Evolutionary conservation across 2,888 invertebrate genomes (phyloP).

Genomic region (Pandemis corylana): DNA sequence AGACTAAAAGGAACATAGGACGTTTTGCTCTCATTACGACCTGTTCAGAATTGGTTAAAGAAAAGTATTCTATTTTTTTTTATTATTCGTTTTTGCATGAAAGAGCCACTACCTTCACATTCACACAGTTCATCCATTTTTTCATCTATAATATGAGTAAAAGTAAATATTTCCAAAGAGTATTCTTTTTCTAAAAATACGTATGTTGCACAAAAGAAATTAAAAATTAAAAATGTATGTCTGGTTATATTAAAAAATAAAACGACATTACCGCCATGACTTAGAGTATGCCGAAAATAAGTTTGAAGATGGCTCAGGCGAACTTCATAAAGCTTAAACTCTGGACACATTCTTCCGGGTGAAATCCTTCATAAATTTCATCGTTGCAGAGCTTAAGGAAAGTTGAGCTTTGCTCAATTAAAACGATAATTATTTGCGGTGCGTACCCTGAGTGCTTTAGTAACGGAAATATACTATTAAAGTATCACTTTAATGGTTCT

Average conservation of each 20-base stretch:
- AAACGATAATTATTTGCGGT: slow-evolving; percentile 31
- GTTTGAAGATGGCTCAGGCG: neutral
- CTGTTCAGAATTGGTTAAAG: too few species aligned
- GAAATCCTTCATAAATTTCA: slow-evolving; percentile 13
- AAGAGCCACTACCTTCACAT: too few species aligned
- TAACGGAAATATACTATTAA: neutral
- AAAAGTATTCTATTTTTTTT: too few species aligned
- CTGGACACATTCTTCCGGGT: neutral
- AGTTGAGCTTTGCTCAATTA: slow-evolving; percentile 33
- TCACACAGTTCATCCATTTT: too few species aligned
- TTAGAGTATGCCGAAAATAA: neutral
- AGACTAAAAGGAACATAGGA: too few species aligned
- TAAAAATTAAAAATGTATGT: neutral
- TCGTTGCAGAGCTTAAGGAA: slow-evolving; percentile 2
- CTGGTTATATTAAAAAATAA: neutral
- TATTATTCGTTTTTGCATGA: too few species aligned
- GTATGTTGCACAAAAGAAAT: too few species aligned
- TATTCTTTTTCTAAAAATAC: too few species aligned
- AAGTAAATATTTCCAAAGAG: too few species aligned
- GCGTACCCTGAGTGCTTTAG: neutral
- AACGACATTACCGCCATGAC: neutral
- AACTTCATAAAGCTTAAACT: neutral
- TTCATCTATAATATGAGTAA: too few species aligned
- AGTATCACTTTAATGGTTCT: neutral
- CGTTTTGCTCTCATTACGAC: too few species aligned